Base-by-base conservation (phyloP, 2,797 vertebrate species). In the Epinephelus coioides region DNA sequence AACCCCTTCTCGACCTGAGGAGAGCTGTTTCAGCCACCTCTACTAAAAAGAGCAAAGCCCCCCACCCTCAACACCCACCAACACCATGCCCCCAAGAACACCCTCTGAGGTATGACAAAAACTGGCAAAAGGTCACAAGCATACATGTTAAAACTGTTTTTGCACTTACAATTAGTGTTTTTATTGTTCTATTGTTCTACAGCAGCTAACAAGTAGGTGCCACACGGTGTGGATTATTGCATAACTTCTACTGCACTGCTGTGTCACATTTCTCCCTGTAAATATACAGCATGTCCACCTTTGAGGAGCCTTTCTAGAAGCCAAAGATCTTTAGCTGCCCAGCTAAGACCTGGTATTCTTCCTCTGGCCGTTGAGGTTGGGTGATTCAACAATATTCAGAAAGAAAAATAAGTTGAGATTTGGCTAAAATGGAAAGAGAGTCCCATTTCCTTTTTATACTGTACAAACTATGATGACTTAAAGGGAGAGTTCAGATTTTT, bases 11-110 rank as follows among this genome's bases (percentile, higher is more conserved):
- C 73, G 69, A 90, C 89, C 84, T 73, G 86, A 74, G 79, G 65
- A 86, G 83, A 79, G 88, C 84, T 63, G 82, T 73, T 85, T 69
- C 88, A 81, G 83, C 73, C 86, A 79, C 89, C 85, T 88, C 81
- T 27, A 10, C 86, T 84, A 81, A 86, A 90, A 88, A 86, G 75
- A 89, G 77, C 84, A 83, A 66, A 69, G 54, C 40, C 63, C 54
- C 4, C 46, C 40, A 11, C 15, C 43, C 47, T 21, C 21, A n/a
- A 68, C n/a, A 64, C 64, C 43, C 57, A 23, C 60, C 60, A 18
- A 57, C 76, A 69, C 44, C 17, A 11, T 14, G 47, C 70, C 86
- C 72, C 13, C 30, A 65, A 79, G 67, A 83, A 73, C 50, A 66
- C 56, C 77, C 86, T 69, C 69, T 40, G 66, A 85, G 66, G 83